A percentile compares a stretch with the other conserved stretches of the same genome.
Conservation (phyloP, 2,888 invertebrate species). For the Nematopogon swammerdamellus region DNA sequence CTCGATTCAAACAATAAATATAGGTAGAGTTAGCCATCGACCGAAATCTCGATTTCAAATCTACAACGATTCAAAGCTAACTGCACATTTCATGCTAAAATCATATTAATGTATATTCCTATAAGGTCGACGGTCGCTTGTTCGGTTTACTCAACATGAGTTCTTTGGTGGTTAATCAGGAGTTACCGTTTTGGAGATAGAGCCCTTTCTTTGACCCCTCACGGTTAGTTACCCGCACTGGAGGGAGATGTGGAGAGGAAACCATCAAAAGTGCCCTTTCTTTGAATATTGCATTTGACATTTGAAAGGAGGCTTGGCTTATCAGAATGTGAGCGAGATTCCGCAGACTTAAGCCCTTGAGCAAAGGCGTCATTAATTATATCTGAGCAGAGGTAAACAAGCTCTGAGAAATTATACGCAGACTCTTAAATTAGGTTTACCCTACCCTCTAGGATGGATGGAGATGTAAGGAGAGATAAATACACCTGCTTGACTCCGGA, state of each 20-base stretch:
- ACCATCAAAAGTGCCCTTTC: constrained; percentile 22
- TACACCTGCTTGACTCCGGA: too few relatives aligned
- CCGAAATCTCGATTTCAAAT: too few relatives aligned
- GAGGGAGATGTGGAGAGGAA: neutral
- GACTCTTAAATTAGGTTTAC: neutral
- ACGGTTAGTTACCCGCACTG: neutral
- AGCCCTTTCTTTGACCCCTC: neutral
- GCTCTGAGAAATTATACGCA: neutral
- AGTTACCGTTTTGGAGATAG: neutral
- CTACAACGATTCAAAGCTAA: too few relatives aligned
- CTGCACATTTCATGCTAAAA: too few relatives aligned
- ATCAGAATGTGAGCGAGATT: constrained; percentile 18
- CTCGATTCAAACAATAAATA: too few relatives aligned
- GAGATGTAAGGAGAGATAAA: too few relatives aligned
- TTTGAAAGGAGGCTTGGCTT: constrained; percentile 25
- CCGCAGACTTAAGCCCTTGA: neutral
- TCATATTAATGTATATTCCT: too few relatives aligned
- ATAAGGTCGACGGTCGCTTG: too few relatives aligned
- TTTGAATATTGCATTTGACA: constrained; percentile 40
- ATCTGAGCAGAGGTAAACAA: neutral
- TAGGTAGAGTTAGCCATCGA: too few relatives aligned
- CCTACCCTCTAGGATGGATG: neutral
- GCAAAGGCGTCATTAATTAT: neutral
- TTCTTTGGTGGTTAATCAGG: neutral
- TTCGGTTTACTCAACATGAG: too few relatives aligned